Conservation (phyloP, 2,113 vertebrate genomes). For the Hemiscyllium ocellatum region DNA sequence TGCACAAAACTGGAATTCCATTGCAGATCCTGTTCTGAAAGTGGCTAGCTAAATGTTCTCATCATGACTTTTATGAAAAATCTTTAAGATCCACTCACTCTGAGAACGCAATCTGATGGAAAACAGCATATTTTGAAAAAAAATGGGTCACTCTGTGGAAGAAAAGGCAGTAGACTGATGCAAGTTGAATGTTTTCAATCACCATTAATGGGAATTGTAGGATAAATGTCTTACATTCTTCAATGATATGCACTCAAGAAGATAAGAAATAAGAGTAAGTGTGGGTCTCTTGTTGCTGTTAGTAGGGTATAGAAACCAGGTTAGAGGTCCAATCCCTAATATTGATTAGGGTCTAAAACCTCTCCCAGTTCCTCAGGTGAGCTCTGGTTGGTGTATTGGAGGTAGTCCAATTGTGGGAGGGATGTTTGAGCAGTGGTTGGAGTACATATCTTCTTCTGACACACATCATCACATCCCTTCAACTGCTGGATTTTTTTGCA, state of each 20-base stretch:
- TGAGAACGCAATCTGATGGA: neutral
- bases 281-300: neutral
- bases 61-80: neutral
- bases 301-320: too few species aligned
- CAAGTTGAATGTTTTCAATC: neutral
- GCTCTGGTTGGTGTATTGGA: neutral
- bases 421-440: neutral
- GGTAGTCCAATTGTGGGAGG: neutral
- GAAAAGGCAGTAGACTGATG: neutral
- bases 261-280: too few species aligned
- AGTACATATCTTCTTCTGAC: neutral
- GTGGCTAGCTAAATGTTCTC: neutral
- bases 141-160: neutral
- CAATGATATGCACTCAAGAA: neutral
- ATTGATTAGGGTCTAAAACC: too few species aligned
- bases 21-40: neutral
- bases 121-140: neutral
- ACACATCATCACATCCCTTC: neutral
- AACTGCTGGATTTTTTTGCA: neutral
- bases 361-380: too few species aligned
- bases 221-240: neutral
- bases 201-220: neutral
- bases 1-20: neutral
- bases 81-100: neutral
- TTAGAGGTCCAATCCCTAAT: too few species aligned